These are phyloP conservation scores for Cydia splendana DNA, from an alignment of 1,140 invertebrate genomes.

Conservation along the genomic window DNA sequence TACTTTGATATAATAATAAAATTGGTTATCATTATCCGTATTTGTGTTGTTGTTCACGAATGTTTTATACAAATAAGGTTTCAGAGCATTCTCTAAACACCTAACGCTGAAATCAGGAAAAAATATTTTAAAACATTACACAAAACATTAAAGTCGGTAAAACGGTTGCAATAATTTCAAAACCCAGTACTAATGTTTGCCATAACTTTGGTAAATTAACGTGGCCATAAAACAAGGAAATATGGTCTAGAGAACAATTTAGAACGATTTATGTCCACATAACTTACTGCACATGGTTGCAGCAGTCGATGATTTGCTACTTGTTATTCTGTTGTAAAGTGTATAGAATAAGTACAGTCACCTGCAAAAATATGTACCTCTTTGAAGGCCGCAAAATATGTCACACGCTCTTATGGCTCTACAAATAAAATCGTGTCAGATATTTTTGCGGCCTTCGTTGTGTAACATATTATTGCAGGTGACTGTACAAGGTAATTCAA, in stretches of 20 bases:
- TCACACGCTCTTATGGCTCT: too few relatives aligned
- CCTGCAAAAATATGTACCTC: too few relatives aligned
- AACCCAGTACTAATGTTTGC: not conserved
- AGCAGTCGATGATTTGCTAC: constrained; percentile 2
- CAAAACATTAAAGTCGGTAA: not conserved
- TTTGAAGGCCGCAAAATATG: too few relatives aligned
- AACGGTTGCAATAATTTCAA: constrained; percentile 8
- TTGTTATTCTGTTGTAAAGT: too few relatives aligned
- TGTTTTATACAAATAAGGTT: not conserved
- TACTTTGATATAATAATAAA: too few relatives aligned
- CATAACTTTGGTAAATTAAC: constrained; percentile 17
- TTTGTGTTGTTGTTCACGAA: not conserved
- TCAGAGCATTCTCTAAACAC: not conserved
- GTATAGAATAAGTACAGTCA: too few relatives aligned
- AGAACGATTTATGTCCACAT: constrained; percentile 19
- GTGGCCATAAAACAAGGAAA: constrained; percentile 16
- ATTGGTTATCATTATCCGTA: too few relatives aligned
- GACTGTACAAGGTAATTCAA: too few relatives aligned
- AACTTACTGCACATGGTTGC: constrained; percentile 5
- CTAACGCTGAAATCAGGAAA: not conserved
- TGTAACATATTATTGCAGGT: too few relatives aligned
- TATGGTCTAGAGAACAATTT: constrained; percentile 11
- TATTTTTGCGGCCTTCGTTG: too few relatives aligned
- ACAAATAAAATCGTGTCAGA: too few relatives aligned
- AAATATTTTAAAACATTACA: not conserved